Conservation (phyloP, 2,797 vertebrate species). For the Neostethus bicornis region DNA sequence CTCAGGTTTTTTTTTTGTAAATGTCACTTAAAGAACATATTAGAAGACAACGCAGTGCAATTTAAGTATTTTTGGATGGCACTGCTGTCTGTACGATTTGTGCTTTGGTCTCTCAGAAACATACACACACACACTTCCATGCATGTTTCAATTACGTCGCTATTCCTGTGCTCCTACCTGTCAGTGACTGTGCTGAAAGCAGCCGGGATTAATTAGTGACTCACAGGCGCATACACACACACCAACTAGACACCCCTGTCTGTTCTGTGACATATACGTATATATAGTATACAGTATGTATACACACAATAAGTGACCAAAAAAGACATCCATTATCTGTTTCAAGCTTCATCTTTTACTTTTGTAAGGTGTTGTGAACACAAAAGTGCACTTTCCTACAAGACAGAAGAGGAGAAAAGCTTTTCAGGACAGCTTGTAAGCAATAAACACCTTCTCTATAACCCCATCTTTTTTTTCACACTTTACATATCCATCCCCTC, state of each 20-base stretch:
- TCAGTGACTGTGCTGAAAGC: constrained; percentile 65
- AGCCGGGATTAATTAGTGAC: constrained; percentile 80
- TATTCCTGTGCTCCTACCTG: constrained; percentile 70
- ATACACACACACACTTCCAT: constrained; percentile 9
- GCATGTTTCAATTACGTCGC: constrained; percentile 64
- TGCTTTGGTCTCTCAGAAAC: constrained; percentile 8
- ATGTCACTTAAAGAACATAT: too few relatives aligned
- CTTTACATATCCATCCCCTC: constrained; percentile 43
- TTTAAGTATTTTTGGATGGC: constrained; percentile 1
- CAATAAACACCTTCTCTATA: constrained; percentile 71
- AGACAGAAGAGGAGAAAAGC: constrained; percentile 48
- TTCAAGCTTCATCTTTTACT: constrained; percentile 3
- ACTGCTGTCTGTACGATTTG: constrained; percentile 11
- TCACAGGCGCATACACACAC: constrained; percentile 14
- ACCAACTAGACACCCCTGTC: constrained; percentile 13
- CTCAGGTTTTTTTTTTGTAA: constrained; percentile 14
- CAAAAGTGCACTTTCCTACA: constrained; percentile 12
- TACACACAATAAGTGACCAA: constrained; percentile 2
- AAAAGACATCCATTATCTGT: constrained; percentile 12
- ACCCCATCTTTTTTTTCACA: constrained; percentile 66
- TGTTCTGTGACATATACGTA: constrained; percentile 22
- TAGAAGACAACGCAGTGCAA: too few relatives aligned
- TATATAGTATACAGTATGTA: too few relatives aligned
- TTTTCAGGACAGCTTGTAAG: constrained; percentile 63
- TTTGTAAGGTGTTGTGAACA: constrained; percentile 8